Evolutionary conservation across 2,888 invertebrate species (phyloP), one percentile per base, ranked within the genome.

Genomic region (Lutraria lutraria): DNA sequence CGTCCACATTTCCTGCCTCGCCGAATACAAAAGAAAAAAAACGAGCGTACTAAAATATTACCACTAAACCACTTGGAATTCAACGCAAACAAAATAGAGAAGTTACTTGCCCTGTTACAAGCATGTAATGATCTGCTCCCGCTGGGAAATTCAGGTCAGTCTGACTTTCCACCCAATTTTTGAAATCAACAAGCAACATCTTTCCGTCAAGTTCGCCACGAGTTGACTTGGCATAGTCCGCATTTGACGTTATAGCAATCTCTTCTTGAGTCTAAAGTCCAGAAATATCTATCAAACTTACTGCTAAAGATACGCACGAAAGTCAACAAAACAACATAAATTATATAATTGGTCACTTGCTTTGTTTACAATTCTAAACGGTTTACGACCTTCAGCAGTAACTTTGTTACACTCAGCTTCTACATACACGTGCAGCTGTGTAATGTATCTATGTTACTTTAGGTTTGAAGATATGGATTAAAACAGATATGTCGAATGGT

Each of bases 51-150:
- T 13, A 15, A 31, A 13, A 29, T 6, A 72, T 72, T 15, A 25
- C 8, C 0, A 31, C 29, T 29, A 12, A 29, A 6, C 0, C 0
- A 29, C n/a, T 29, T 10, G 13, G 1, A 31, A 25, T 8, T 8
- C 31, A 13, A 31, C 25, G 13, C 6, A 10, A 72, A 10, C 10
- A 29, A 15, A 72, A 21, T 21, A 56, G 15, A 21, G 56, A 16
- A 56, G 15, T 56, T 3, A 76, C 87, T 29, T 60, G 83, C 87
- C 31, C 87, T 19, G 87, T 87, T 10, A 87, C 15, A 15, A 87
- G 43, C 83, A 83, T 87, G 12, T 76, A 82, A 60, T 87, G 87
- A 16, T 87, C 87, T 4, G 34, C 52, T 43, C 83, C 76, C 0
- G 29, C 29, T 16, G 82, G 53, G 43, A 72, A 82, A 12, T 52